Base-by-base conservation (phyloP, 2,888 invertebrate species). In the Scaptomyza caliginosa region DNA sequence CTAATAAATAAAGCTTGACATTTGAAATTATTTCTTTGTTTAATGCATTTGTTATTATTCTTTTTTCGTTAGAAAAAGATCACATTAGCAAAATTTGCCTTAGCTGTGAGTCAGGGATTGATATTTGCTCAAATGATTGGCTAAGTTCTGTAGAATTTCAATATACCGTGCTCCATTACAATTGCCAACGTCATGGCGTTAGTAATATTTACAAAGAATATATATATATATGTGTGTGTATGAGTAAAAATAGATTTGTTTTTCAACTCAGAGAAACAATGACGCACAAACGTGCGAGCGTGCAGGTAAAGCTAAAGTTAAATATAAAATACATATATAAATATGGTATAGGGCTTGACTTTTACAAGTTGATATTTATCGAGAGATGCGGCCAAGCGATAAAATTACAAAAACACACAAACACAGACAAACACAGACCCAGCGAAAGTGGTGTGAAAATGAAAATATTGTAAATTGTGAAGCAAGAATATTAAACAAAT, bases 291-390 rank as follows among this genome's bases (percentile, higher is more conserved):
- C 38, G n/a, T 49, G 13, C 40, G 55, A 24, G 19, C 43, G 19
- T 63, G 67, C 70, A 71, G 74, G 71, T 71, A 67, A 67, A 45
- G 30, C 51, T 51, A 30, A 32, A 13, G 36, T 52, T 52, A 64
- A 71, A 71, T 32, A 63, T 28, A 68, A 49, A 52, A 52, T 24
- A 54, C 50, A 46, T 42, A 30, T 46, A 42, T 30, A 11, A 24
- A 52, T 45, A 39, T 16, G 21, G 21, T 56, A 50, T 54, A 63
- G 66, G 65, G 63, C 68, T 73, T 60, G 70, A 67, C 49, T 70
- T 79, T 75, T 62, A 79, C 80, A 79, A 67, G 62, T 70, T 73
- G 52, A 71, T 74, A 59, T 70, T 64, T 70, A 77, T 66, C 64
- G 65, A 67, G 36, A 65, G 65, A 78, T 76, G 76, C 51, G 43